phyloP scores from a whole-genome alignment of 2,888 invertebrate species.

The Arrhopalites spinosus region DNA sequence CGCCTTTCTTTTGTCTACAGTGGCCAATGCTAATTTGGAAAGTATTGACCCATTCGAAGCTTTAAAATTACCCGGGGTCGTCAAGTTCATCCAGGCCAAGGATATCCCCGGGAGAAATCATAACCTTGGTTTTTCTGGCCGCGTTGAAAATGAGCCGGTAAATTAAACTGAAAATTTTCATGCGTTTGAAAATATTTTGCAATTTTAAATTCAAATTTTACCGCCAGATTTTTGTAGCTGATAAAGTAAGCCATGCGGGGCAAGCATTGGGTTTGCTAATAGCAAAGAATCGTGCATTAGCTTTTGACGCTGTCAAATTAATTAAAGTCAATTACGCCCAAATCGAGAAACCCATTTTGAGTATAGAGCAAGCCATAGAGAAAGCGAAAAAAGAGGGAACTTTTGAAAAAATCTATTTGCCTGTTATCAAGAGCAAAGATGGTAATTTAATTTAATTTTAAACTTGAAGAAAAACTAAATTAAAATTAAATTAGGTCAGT shows the following conservation, averaged over 20 bases:
- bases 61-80: conserved; percentile 68
- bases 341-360: conserved; percentile 51
- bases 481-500: too few relatives aligned
- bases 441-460: not conserved
- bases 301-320: conserved; percentile 57
- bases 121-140: conserved; percentile 58
- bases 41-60: conserved; percentile 70
- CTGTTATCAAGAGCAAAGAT: not conserved
- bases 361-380: conserved; percentile 38
- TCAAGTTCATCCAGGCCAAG: conserved; percentile 69
- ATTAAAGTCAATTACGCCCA: conserved; percentile 57
- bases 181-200: too few relatives aligned
- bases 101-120: conserved; percentile 73
- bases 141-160: not conserved
- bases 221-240: conserved; percentile 58
- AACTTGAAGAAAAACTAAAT: too few relatives aligned
- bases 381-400: conserved; percentile 33
- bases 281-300: conserved; percentile 57
- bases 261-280: conserved; percentile 60
- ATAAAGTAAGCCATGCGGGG: conserved; percentile 57
- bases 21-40: conserved; percentile 65
- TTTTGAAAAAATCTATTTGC: not conserved
- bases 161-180: too few relatives aligned
- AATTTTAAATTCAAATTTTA: too few relatives aligned
- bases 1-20: conserved; percentile 70